A percentile compares a stretch with the other conserved stretches of the same genome.
Evolutionary conservation across 2,113 vertebrate species (phyloP).

Genomic region (Dolichallabes microphthalmus): DNA sequence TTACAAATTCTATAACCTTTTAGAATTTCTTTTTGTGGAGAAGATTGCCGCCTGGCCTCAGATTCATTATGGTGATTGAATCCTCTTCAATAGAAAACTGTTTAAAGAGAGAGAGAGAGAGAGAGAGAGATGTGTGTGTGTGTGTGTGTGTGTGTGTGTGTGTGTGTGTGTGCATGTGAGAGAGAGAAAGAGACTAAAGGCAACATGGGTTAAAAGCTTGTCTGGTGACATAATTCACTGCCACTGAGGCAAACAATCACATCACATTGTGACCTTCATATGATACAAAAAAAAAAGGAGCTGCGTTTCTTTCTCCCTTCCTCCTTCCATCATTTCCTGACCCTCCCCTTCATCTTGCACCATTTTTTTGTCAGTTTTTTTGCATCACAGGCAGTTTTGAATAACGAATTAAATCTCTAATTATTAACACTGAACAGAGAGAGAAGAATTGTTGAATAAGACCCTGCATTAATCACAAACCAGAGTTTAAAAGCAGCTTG

Average conservation of each 20-base stretch:
- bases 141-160: background rate
- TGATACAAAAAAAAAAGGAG: constrained; percentile 79
- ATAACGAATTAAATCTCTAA: constrained; percentile 91
- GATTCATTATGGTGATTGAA: constrained; percentile 96
- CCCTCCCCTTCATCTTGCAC: constrained; percentile 63
- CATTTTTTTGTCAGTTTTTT: constrained; percentile 67
- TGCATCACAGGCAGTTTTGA: constrained; percentile 81
- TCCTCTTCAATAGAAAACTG: constrained; percentile 92
- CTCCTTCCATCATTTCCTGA: constrained; percentile 58
- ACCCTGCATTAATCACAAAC: constrained; percentile 57
- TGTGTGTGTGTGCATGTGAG: background rate
- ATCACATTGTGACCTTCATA: constrained; percentile 91
- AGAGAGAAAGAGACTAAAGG: constrained; percentile 71
- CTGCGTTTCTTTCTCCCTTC: constrained; percentile 60
- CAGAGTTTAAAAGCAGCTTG: constrained; percentile 62
- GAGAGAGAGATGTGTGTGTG: constrained; percentile 26
- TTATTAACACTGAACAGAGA: constrained; percentile 82
- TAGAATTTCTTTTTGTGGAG: constrained; percentile 90
- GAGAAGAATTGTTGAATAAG: constrained; percentile 55
- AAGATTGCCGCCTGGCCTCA: constrained; percentile 89
- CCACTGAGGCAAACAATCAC: constrained; percentile 88
- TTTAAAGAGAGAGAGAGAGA: constrained; percentile 75
- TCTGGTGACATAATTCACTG: constrained; percentile 90
- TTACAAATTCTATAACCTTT: constrained; percentile 93
- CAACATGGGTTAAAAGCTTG: constrained; percentile 91